Conservation (phyloP, 2,113 vertebrate species). For the Chrysemys picta region DNA sequence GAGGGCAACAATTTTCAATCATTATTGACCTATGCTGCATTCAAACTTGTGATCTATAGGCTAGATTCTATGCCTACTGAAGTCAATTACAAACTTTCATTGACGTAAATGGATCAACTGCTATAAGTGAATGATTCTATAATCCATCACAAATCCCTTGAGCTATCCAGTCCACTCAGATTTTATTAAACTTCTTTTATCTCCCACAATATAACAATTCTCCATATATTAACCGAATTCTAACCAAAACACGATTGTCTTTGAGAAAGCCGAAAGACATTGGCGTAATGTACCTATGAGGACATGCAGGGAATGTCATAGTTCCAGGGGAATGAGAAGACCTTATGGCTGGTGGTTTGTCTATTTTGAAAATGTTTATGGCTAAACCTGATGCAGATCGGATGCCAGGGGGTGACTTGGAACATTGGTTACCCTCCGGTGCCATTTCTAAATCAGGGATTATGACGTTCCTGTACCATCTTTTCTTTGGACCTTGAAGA, state of each 20-base stretch:
- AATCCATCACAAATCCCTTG: background rate
- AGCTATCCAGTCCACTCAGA: background rate
- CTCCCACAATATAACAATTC: background rate
- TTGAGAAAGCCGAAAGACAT: background rate
- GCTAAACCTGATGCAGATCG: background rate
- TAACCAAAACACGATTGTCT: background rate
- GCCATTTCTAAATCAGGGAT: background rate
- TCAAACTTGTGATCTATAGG: fast-evolving
- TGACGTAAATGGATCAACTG: background rate
- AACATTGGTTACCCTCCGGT: background rate
- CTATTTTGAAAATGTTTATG: background rate
- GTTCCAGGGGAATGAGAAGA: background rate
- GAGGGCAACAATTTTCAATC: fast-evolving
- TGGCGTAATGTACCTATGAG: fast-evolving
- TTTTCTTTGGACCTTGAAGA: background rate
- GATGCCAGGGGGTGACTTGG: background rate
- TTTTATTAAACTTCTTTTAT: background rate
- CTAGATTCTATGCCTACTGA: background rate
- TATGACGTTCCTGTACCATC: background rate
- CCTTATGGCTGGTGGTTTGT: background rate
- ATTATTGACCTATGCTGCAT: background rate
- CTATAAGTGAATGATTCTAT: background rate
- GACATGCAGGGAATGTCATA: background rate
- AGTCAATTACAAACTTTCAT: background rate
- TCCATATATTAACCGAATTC: background rate